phyloP scores from a whole-genome alignment of 2,113 vertebrate species.

The Cacatua alba region DNA sequence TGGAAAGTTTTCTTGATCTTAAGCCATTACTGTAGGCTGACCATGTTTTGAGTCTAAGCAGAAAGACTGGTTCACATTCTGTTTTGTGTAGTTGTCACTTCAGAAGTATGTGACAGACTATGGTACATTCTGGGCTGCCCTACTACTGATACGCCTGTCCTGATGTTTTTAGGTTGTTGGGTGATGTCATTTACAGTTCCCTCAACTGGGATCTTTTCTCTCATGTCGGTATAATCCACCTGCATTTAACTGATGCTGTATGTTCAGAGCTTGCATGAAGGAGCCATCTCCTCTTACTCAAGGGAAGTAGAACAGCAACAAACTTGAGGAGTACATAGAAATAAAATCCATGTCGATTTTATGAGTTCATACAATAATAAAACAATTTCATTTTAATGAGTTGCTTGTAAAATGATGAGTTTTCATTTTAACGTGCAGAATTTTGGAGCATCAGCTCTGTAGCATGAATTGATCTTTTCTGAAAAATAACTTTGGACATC shows the following conservation, averaged over 20 bases:
- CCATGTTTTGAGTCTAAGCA: conserved; percentile 3
- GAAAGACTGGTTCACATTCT: neutral
- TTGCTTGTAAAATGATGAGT: conserved; percentile 11
- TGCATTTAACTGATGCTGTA: neutral
- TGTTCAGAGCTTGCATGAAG: neutral
- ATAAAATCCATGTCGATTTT: conserved; percentile 31
- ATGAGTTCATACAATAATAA: neutral
- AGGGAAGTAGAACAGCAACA: neutral
- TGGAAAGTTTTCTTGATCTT: conserved; percentile 53
- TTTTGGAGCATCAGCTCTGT: conserved; percentile 28
- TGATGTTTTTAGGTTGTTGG: neutral
- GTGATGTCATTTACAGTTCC: neutral
- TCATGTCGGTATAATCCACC: neutral
- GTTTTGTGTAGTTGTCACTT: conserved; percentile 25
- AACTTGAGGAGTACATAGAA: neutral
- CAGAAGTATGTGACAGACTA: neutral
- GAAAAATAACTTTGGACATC: neutral
- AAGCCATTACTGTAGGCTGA: conserved; percentile 15
- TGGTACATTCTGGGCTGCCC: neutral
- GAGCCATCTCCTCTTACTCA: neutral
- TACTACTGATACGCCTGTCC: neutral
- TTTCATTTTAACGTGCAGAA: conserved; percentile 14
- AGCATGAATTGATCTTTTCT: neutral
- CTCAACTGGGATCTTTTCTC: neutral
- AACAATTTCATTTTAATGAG: conserved; percentile 21